Base-by-base conservation (phyloP, 1,140 invertebrate species). In the Neomicropteryx cornuta region DNA sequence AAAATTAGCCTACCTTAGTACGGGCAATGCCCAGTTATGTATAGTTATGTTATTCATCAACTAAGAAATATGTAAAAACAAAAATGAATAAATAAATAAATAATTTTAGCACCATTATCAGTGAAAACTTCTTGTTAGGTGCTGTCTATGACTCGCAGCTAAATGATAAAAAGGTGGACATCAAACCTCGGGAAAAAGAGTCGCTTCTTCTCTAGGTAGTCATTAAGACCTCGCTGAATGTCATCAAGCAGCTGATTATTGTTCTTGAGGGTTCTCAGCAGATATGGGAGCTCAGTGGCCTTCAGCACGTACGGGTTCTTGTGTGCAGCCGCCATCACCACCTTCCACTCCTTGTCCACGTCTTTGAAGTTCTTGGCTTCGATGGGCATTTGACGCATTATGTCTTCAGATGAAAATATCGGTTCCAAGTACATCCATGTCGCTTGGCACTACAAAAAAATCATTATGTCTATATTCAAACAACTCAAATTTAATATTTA, bases 361-460 rank as follows among this genome's bases (percentile, higher is more conserved):
- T 74, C 69, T 27, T 75, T 75, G 52, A 94, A 94, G 55, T 88
- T 85, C 14, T 87, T 75, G 0, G 90, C 87, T 55, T 97, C 94
- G 0, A 81, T 79, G 0, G 94, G 93, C 94, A 98, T 97, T 64
- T 98, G 94, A 5, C 92, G 77, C 80, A 93, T 91, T 33, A 98
- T 97, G 61, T 98, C 95, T 49, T 95, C 92, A 1, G 90, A 94
- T 33, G 85, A 84, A 54, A 97, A 97, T 47, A 97, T 95, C 11
- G 80, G 91, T 50, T 97, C 93, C 38, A 97, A 65, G 58, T 97
- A 97, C 71, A 97, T 85, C 85, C 86, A 90, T 0, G 80, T 64
- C 0, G 61, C 61, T 64, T 64, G 61, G 18, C 61, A 64, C 61
- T 64, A 31, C 0, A 30, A 11, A 5, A 14, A 10, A 22, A 45